Percentiles rank a stretch among this genome's conserved stretches.
Conservation (phyloP, 2,888 invertebrate genomes). For the Atrina japonica region DNA sequence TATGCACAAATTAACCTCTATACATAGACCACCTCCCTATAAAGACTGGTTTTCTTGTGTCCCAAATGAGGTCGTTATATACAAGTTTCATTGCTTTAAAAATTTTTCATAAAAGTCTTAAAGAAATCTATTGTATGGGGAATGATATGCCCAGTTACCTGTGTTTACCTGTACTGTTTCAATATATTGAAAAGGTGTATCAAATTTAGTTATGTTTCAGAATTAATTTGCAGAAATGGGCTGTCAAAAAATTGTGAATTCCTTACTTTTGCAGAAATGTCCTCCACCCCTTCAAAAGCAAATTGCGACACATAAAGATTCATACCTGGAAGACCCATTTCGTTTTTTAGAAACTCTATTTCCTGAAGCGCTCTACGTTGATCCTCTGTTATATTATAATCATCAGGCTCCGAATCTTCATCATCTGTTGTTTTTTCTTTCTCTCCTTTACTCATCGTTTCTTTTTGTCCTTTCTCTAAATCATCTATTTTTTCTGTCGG, state of each 20-base stretch:
- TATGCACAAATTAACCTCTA: too few species aligned
- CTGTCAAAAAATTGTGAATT: neutral
- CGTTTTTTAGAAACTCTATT: conserved; percentile 69
- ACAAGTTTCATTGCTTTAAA: too few species aligned
- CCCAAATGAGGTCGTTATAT: too few species aligned
- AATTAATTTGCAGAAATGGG: neutral
- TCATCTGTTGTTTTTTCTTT: conserved; percentile 49
- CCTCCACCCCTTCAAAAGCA: neutral
- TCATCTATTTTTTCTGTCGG: conserved; percentile 27
- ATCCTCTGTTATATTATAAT: conserved; percentile 73
- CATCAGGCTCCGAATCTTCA: conserved; percentile 66
- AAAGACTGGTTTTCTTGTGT: too few species aligned
- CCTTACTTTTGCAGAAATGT: neutral
- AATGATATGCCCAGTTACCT: too few species aligned
- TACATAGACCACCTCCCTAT: too few species aligned
- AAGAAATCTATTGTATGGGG: too few species aligned
- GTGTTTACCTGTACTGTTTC: too few species aligned
- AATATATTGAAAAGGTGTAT: too few species aligned
- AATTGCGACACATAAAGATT: too few species aligned
- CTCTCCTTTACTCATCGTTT: conserved; percentile 26
- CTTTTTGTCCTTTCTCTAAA: conserved; percentile 48
- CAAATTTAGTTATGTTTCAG: neutral
- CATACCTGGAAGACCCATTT: conserved; percentile 65
- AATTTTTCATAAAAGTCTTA: too few species aligned
- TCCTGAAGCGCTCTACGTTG: conserved; percentile 74